Percentiles rank a stretch among this genome's conserved stretches.
Evolutionary conservation across 2,888 invertebrate genomes (phyloP).

Genomic region (Trachelus iudaicus): DNA sequence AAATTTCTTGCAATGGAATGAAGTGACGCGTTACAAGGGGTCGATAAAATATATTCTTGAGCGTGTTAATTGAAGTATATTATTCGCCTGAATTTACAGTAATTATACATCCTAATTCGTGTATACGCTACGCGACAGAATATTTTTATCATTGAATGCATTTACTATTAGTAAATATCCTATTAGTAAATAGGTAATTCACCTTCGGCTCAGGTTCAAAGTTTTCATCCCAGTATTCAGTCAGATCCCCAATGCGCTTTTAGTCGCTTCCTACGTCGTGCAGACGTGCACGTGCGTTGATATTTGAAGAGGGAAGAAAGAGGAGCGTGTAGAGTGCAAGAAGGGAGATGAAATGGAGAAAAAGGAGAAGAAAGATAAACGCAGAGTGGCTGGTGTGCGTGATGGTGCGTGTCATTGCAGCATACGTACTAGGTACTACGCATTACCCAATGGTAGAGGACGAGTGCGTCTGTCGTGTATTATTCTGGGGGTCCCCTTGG

Average conservation of each 20-base stretch:
- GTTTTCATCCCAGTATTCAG: neutral
- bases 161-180: too few species aligned
- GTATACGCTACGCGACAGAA: neutral
- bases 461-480: slow-evolving; percentile 32
- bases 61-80: neutral
- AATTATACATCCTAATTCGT: neutral
- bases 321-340: slow-evolving; percentile 16
- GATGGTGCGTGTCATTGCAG: slow-evolving; percentile 44
- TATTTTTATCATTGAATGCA: neutral
- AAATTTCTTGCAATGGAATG: neutral
- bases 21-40: neutral
- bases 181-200: neutral
- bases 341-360: slow-evolving; percentile 19
- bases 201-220: neutral
- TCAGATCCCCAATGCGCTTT: neutral
- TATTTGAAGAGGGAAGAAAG: slow-evolving; percentile 2
- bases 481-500: slow-evolving; percentile 35
- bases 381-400: slow-evolving; percentile 31
- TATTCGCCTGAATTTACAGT: neutral
- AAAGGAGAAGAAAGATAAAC: slow-evolving; percentile 19
- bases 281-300: slow-evolving; percentile 6
- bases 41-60: neutral
- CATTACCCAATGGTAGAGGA: neutral
- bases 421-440: slow-evolving; percentile 30
- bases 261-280: neutral